Conservation (phyloP, 2,797 vertebrate genomes). For the Diplodus sargus region DNA sequence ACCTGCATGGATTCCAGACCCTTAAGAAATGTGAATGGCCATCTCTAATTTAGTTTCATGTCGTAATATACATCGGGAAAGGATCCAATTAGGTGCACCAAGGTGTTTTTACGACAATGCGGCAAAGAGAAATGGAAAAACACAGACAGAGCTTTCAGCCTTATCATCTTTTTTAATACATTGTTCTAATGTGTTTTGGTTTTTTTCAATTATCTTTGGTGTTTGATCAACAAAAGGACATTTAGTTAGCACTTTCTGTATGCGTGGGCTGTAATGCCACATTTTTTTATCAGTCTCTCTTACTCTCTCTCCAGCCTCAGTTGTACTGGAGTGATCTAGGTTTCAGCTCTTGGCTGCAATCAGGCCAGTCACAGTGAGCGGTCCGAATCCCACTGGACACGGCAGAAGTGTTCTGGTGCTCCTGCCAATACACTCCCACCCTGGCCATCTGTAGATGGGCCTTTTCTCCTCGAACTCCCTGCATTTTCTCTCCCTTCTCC, state of each 20-base stretch:
- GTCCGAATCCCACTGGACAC: conserved; percentile 82
- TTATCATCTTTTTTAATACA: conserved; percentile 28
- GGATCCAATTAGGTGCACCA: conserved; percentile 39
- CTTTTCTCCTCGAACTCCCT: conserved; percentile 76
- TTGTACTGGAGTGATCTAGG: conserved; percentile 76
- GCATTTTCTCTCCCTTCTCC: conserved; percentile 64
- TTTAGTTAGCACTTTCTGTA: conserved; percentile 65
- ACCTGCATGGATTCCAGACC: conserved; percentile 65
- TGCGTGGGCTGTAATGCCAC: conserved; percentile 71
- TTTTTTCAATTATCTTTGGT: conserved; percentile 38
- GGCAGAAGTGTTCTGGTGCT: conserved; percentile 83
- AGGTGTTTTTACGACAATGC: conserved; percentile 40
- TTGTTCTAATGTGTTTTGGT: conserved; percentile 34
- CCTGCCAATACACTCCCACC: conserved; percentile 86
- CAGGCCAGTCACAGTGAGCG: conserved; percentile 77
- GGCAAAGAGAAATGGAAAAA: conserved; percentile 29
- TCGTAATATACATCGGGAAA: conserved; percentile 46
- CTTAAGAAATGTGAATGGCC: conserved; percentile 58
- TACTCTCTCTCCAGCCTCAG: conserved; percentile 71
- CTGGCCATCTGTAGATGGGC: conserved; percentile 85
- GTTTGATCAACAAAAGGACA: conserved; percentile 75
- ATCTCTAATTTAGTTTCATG: conserved; percentile 63
- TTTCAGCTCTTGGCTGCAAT: conserved; percentile 80
- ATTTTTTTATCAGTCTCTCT: conserved; percentile 75
- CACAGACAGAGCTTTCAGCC: conserved; percentile 6